Evolutionary conservation across 2,113 vertebrate species (phyloP).

Genomic region (Bubo blakistoni): DNA sequence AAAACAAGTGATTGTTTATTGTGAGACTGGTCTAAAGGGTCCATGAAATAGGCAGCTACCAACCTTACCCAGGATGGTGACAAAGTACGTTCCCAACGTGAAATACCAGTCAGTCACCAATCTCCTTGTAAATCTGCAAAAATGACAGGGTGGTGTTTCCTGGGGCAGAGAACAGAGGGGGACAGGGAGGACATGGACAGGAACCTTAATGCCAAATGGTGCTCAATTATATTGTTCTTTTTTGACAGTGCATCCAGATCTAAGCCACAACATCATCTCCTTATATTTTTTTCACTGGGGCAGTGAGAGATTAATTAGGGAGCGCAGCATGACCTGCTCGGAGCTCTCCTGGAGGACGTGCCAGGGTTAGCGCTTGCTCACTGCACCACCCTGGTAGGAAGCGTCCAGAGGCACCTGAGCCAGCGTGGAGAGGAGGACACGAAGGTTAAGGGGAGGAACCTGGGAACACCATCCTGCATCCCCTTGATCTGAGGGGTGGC

Average conservation of each 20-base stretch:
- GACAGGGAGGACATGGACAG: not conserved
- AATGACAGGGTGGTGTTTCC: not conserved
- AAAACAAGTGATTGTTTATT: not conserved
- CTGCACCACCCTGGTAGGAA: not conserved
- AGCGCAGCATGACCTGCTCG: not conserved
- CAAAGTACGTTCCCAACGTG: not conserved
- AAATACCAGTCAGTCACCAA: not conserved
- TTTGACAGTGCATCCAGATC: not conserved
- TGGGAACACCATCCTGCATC: not conserved
- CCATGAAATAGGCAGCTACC: not conserved
- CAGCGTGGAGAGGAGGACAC: not conserved
- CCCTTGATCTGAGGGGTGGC: not conserved
- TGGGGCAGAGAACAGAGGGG: not conserved
- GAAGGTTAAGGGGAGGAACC: not conserved
- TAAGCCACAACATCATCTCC: not conserved
- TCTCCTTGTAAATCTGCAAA: not conserved
- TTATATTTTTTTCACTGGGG: rapidly evolving
- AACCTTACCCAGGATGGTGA: not conserved
- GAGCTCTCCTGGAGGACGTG: not conserved
- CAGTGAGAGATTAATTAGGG: not conserved
- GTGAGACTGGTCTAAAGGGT: not conserved
- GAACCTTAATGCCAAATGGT: not conserved
- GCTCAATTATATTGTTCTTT: not conserved
- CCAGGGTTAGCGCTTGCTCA: not conserved
- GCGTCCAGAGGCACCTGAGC: not conserved